phyloP scores from a whole-genome alignment of 2,113 vertebrate species.

The Indicator indicator region DNA sequence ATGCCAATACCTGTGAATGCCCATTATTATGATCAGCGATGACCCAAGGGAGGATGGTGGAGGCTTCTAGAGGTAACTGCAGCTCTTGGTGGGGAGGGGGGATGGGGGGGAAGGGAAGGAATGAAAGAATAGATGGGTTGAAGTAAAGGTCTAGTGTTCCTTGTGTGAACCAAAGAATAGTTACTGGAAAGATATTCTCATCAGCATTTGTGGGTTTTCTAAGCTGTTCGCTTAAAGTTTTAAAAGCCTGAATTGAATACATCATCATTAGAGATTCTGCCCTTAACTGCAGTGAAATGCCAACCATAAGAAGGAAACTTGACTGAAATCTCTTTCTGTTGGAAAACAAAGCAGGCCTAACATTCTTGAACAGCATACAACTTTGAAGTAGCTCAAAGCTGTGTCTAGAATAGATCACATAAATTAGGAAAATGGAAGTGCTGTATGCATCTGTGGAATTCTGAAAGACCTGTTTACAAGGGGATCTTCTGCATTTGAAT shows the following conservation, averaged over 20 bases:
- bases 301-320: neutral
- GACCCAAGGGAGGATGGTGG: neutral
- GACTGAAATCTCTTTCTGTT: neutral
- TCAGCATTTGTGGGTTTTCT: neutral
- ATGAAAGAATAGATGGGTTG: neutral
- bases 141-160: neutral
- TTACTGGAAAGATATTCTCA: neutral
- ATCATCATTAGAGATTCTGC: neutral
- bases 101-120: too few relatives aligned
- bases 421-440: neutral
- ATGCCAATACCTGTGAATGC: neutral
- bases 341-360: neutral
- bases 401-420: neutral
- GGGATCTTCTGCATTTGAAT: neutral
- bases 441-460: neutral
- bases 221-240: neutral
- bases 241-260: neutral
- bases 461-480: neutral
- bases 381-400: neutral
- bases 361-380: neutral
- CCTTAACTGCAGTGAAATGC: neutral
- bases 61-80: neutral
- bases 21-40: neutral
- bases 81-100: neutral
- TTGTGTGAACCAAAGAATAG: neutral